These are phyloP conservation scores for Hydriomena furcata DNA, from an alignment of 2,888 invertebrate genomes.

Conservation along the genomic window DNA sequence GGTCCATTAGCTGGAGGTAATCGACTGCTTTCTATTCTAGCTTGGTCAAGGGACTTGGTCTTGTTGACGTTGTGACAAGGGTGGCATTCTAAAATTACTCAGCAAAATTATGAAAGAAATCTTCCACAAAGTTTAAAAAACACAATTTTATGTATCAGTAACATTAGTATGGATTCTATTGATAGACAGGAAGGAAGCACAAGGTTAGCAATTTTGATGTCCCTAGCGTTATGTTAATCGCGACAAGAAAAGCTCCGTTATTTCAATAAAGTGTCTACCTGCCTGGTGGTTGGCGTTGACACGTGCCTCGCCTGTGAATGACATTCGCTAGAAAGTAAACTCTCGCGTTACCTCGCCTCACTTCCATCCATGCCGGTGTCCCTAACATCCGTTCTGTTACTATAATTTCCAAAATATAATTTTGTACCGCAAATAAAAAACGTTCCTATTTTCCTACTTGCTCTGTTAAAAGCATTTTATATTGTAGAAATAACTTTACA, in stretches of 20 bases:
- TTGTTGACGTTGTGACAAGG: conserved; percentile 9
- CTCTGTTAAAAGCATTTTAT: too few species aligned
- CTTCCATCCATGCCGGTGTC: conserved; percentile 37
- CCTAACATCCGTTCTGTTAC: conserved; percentile 48
- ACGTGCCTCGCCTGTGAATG: conserved; percentile 72
- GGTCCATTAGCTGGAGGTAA: conserved; percentile 64
- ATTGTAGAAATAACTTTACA: conserved; percentile 20
- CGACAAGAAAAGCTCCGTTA: conserved; percentile 59
- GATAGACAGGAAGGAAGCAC: background rate
- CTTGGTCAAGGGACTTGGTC: conserved; percentile 48
- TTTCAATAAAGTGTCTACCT: conserved; percentile 42
- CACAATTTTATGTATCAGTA: too few species aligned
- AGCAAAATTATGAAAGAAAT: too few species aligned
- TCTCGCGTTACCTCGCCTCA: conserved; percentile 51
- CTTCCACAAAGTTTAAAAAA: too few species aligned
- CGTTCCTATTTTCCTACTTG: background rate
- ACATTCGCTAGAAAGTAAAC: conserved; percentile 71
- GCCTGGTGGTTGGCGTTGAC: conserved; percentile 44
- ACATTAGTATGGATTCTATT: too few species aligned
- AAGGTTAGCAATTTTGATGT: background rate
- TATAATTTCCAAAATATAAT: conserved; percentile 44
- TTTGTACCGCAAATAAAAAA: background rate
- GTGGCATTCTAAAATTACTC: background rate
- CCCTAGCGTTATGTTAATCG: conserved; percentile 9
- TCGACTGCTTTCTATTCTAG: conserved; percentile 67